Evolutionary conservation across 2,888 invertebrate genomes (phyloP).

Genomic region (Trichogramma evanescens): DNA sequence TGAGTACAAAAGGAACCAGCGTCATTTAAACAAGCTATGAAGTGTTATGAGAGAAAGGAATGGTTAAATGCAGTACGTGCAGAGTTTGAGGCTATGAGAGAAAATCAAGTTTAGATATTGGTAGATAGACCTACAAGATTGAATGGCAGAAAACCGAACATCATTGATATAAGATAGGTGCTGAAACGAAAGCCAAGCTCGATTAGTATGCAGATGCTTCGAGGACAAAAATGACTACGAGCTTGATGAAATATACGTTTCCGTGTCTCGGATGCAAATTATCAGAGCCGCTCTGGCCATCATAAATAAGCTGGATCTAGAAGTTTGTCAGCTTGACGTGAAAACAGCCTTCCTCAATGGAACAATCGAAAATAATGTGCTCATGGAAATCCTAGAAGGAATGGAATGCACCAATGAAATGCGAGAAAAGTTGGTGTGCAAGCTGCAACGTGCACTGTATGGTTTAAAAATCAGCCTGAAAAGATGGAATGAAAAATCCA

Average conservation of each 20-base stretch:
- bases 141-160: not conserved
- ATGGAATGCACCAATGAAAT: too few species aligned
- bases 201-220: not conserved
- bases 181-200: not conserved
- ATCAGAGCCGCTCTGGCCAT: conserved; percentile 10
- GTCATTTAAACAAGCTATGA: not conserved
- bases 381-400: too few species aligned
- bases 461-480: too few species aligned
- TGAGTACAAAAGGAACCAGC: not conserved
- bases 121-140: not conserved
- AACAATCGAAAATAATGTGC: too few species aligned
- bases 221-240: too few species aligned
- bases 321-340: not conserved
- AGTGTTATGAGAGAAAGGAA: not conserved
- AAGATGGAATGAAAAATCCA: too few species aligned
- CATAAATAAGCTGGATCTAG: conserved; percentile 8
- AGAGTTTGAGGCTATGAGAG: not conserved
- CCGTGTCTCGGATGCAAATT: conserved; percentile 2
- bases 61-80: not conserved
- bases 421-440: too few species aligned
- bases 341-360: too few species aligned
- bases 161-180: not conserved
- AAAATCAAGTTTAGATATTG: not conserved
- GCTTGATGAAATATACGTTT: not conserved
- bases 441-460: too few species aligned